Percentiles rank a stretch among this genome's conserved stretches.
Evolutionary conservation across 2,888 invertebrate species (phyloP).

Genomic region (Tetragonula carbonaria): DNA sequence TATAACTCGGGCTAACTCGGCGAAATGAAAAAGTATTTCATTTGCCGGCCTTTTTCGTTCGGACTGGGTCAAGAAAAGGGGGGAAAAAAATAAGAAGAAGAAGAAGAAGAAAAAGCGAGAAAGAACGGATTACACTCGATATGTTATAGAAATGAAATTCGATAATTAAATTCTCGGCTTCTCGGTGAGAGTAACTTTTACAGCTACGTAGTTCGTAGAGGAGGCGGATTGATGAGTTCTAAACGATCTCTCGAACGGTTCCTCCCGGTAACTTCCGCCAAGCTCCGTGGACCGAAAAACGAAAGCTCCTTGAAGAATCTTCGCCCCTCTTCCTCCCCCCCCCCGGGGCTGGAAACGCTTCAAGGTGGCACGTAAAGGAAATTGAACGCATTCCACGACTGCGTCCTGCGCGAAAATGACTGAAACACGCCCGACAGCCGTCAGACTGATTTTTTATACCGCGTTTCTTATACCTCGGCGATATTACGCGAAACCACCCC

Average conservation of each 20-base stretch:
- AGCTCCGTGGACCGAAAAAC: constrained; percentile 54
- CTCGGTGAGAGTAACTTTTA: constrained; percentile 4
- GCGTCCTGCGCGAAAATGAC: constrained; percentile 45
- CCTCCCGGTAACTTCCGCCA: constrained; percentile 37
- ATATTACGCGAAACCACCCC: not conserved
- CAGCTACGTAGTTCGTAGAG: constrained; percentile 1
- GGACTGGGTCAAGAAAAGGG: not conserved
- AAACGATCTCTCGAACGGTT: constrained; percentile 42
- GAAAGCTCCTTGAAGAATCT: constrained; percentile 53
- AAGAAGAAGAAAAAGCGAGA: too few species aligned
- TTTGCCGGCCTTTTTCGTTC: not conserved
- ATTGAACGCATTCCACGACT: constrained; percentile 59
- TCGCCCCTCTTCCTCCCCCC: not conserved
- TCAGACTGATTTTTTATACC: constrained; percentile 27
- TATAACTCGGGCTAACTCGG: too few species aligned
- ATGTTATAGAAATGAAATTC: constrained; percentile 9
- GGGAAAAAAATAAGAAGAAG: too few species aligned
- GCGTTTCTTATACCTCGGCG: constrained; percentile 23
- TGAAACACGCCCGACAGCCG: constrained; percentile 42
- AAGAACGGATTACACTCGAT: not conserved
- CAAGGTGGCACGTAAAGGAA: constrained; percentile 47
- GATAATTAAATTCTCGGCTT: constrained; percentile 30
- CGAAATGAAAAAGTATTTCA: not conserved
- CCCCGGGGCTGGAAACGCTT: constrained; percentile 30
- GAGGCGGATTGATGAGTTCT: constrained; percentile 41